Evolutionary conservation across 1,140 invertebrate species (phyloP).

Genomic region (Macrobrachium nipponense): DNA sequence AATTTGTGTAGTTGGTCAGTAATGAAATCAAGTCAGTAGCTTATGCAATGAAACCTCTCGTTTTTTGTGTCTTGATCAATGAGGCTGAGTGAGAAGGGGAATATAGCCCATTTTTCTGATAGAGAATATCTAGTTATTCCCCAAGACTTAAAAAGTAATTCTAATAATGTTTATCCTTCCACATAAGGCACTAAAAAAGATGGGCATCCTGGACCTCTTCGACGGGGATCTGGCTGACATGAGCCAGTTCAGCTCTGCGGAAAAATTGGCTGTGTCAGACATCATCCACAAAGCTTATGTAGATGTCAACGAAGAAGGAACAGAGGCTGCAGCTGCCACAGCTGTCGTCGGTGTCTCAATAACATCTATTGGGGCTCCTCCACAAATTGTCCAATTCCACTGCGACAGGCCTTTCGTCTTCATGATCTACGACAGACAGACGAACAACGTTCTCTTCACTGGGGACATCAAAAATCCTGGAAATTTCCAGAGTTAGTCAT

Average conservation of each 20-base stretch:
- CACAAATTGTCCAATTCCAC: conserved; percentile 76
- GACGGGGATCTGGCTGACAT: not conserved
- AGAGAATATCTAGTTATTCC: not conserved
- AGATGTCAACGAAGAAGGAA: conserved; percentile 85
- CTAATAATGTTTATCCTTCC: not conserved
- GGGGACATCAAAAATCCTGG: conserved; percentile 76
- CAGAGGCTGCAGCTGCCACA: conserved; percentile 67
- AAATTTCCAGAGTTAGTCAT: no score
- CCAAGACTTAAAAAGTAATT: not conserved
- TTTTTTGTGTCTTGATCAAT: no score
- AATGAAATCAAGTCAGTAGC: no score
- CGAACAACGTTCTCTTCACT: conserved; percentile 79
- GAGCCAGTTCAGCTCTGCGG: not conserved
- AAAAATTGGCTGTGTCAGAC: conserved; percentile 68
- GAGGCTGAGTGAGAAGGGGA: not conserved
- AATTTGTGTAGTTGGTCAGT: no score
- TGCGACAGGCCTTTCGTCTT: conserved; percentile 90
- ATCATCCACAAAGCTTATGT: conserved; percentile 84
- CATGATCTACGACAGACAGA: conserved; percentile 80
- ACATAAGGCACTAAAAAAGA: not conserved
- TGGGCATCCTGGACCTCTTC: conserved; percentile 15
- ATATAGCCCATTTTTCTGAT: not conserved
- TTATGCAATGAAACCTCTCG: no score
- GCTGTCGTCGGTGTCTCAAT: conserved; percentile 74
- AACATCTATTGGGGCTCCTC: no score